Base-by-base conservation (phyloP, 1,140 invertebrate genomes). In the Drosophila guanche region DNA sequence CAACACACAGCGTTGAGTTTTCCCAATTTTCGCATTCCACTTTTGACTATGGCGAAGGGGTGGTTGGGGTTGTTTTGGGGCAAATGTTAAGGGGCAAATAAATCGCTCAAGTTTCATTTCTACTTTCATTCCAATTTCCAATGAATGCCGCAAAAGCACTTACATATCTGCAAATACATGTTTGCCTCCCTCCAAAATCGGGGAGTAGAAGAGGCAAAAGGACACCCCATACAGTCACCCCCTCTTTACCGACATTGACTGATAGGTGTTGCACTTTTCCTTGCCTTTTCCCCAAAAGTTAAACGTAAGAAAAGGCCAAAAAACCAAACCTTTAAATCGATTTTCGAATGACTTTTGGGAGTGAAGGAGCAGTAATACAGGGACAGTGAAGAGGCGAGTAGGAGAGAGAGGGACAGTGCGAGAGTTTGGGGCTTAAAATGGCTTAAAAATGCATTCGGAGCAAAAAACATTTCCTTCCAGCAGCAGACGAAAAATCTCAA, bases 61-160 rank as follows among this genome's bases (percentile, higher is more conserved):
- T 59, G 16, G 62, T 37, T 40, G 52, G 48, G 55, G 45, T 40
- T 62, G 48, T 45, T 57, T 63, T 61, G 69, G 78, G 16, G 16
- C 16, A 20, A 76, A 80, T 66, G 67, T 60, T 80, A 81, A 76
- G 53, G 80, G 8, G 80, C 76, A 84, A 84, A 84, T 84, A 84
- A 84, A 84, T 84, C 76, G 71, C 60, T 79, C 71, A 79, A 85
- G 80, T 79, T 85, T 33, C 29, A 33, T 8, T 61, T 63, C 68
- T 25, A 70, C 48, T 72, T 51, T 40, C 46, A 51, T 61, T 45
- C 43, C 56, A 10, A 33, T 51, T 54, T 40, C 25, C 53, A 63
- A 56, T 72, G 58, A 72, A 73, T 55, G 70, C 45, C 27, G 68
- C 22, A 41, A 25, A 33, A 67, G 52, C 43, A 63, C 58, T 73